Evolutionary conservation across 2,113 vertebrate species (phyloP), one percentile per base, ranked within the genome.

Genomic region (Halichoerus grypus): DNA sequence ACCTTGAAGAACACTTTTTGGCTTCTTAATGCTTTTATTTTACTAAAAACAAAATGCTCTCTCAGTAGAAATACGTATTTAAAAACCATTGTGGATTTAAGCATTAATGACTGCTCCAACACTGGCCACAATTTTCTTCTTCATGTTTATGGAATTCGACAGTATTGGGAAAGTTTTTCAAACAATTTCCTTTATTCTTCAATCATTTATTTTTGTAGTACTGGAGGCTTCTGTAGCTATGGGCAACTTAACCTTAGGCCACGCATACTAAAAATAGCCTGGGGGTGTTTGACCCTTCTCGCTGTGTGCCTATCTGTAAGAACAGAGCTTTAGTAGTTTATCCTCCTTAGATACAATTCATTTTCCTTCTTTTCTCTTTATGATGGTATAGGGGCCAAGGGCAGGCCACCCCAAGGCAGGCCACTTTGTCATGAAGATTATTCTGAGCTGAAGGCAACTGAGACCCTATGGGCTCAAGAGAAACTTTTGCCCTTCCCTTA

Each of bases 1-100:
- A 92, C 46, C 11, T 86, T 61, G 9, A 94, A 89, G 21, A 57
- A 93, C 12, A 55, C 28, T 88, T 82, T 96, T 46, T 33, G 26
- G 53, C 18, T 88, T 89, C 51, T 94, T 90, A 51, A 89, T 95
- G 79, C 22, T 88, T 97, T 95, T 61, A 89, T 76, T 71, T 93
- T 83, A 77, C 59, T 80, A 82, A 63, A 51, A 93, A 95, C 31
- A 72, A 97, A 95, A 42, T 72, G n/a, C 2, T 88, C 3, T 85
- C 3, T 36, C 79, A 10, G 51, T 42, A 88, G 67, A 88, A 92
- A 90, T 61, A 82, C 16, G 69, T 77, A 88, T 97, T 96, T 92
- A 21, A 67, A 82, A 95, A 88, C 24, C 16, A 53, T 21, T n/a
- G 21, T 72, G 42, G 31, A 89, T 24, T 46, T 79, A 93, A 65